phyloP scores from a whole-genome alignment of 2,888 invertebrate species.

The Sussaba pulchella region DNA sequence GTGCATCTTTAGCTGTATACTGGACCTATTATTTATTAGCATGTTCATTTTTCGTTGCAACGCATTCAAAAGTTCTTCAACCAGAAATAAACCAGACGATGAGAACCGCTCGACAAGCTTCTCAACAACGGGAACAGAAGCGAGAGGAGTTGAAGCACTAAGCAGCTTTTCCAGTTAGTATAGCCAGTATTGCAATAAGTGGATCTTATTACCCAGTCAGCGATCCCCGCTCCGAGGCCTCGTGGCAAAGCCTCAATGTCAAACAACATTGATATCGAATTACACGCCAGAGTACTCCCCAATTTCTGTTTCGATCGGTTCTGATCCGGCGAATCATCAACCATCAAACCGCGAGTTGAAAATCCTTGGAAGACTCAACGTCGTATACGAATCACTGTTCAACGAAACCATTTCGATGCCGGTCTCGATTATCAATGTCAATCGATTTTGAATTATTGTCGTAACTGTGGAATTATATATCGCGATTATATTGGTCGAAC shows the following conservation, averaged over 20 bases:
- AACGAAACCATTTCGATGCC: no score
- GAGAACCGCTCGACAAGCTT: slow-evolving; percentile 41
- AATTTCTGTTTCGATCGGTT: not conserved
- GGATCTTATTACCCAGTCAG: slow-evolving; percentile 11
- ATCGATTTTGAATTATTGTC: no score
- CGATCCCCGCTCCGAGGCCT: slow-evolving; percentile 5
- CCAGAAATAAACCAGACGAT: no score
- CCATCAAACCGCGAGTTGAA: slow-evolving; percentile 1
- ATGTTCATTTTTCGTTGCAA: no score
- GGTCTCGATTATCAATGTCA: no score
- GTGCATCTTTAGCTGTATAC: no score
- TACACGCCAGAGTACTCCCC: slow-evolving; percentile 23
- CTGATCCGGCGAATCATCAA: not conserved
- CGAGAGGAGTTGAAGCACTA: slow-evolving; percentile 45
- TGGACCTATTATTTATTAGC: no score
- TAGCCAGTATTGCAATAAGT: slow-evolving; percentile 6
- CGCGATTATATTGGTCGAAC: not conserved
- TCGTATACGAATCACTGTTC: no score
- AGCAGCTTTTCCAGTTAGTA: slow-evolving; percentile 45
- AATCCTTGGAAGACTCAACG: not conserved
- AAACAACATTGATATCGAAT: slow-evolving; percentile 42
- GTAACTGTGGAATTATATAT: not conserved
- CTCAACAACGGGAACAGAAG: slow-evolving; percentile 10
- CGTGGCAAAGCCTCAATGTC: slow-evolving; percentile 32
- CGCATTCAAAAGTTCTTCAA: no score